Conservation (phyloP, 2,797 vertebrate species). For the Anguilla pacifica region DNA sequence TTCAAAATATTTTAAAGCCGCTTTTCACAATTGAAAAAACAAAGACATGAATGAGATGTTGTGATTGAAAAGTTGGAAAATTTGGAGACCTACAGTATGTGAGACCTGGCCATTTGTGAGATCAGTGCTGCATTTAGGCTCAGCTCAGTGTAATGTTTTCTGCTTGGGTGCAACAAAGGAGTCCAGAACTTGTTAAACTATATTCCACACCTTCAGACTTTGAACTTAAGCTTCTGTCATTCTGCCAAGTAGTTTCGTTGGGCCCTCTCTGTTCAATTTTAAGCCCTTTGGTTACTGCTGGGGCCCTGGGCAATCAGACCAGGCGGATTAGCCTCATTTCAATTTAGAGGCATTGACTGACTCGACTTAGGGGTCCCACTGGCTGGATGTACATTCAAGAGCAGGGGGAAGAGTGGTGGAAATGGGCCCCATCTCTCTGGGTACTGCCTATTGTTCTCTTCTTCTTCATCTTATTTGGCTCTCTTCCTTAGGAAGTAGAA, state of each 20-base stretch:
- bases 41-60: not conserved
- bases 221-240: not conserved
- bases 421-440: not conserved
- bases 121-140: not conserved
- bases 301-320: not conserved
- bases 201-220: not conserved
- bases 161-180: not conserved
- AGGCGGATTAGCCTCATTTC: not conserved
- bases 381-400: not conserved
- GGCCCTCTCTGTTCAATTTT: not conserved
- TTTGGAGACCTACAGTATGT: not conserved
- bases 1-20: not conserved
- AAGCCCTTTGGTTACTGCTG: not conserved
- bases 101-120: not conserved
- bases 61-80: not conserved
- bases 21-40: not conserved
- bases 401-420: not conserved
- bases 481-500: not conserved
- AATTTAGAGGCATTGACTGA: constrained; percentile 6
- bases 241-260: not conserved
- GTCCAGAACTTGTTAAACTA: not conserved
- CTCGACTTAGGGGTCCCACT: not conserved
- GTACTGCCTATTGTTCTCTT: not conserved
- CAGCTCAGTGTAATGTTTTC: not conserved
- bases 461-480: not conserved